A percentile compares a stretch with the other conserved stretches of the same genome.
These are phyloP conservation scores for Epicampocera succincta DNA, from an alignment of 2,888 invertebrate genomes.

Conservation along the genomic window DNA sequence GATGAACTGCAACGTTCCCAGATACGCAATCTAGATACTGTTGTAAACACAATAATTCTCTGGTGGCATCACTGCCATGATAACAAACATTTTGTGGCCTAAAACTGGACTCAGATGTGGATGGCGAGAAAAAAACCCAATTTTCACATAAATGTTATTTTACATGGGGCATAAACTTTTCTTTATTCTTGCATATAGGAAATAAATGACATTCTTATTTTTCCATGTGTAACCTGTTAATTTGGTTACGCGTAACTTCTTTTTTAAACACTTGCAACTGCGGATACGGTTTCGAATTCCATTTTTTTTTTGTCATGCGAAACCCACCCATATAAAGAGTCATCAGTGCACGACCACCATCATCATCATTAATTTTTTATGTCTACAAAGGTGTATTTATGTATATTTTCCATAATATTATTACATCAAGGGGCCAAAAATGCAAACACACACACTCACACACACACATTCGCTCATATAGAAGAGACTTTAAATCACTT, in stretches of 20 bases:
- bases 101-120: no score
- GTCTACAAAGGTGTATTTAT: not conserved
- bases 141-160: no score
- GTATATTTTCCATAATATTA: conserved; percentile 15
- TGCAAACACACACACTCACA: not conserved
- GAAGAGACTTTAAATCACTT: conserved; percentile 23
- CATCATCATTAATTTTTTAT: conserved; percentile 21
- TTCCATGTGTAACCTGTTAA: not conserved
- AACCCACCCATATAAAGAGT: conserved; percentile 47
- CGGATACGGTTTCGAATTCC: conserved; percentile 7
- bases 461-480: no score
- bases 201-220: conserved; percentile 18
- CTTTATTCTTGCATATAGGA: not conserved
- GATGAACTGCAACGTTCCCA: no score
- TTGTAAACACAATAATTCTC: no score
- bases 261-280: conserved; percentile 11
- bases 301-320: conserved; percentile 19
- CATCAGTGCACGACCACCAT: conserved; percentile 50
- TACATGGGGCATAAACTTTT: no score
- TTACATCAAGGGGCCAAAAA: conserved; percentile 49
- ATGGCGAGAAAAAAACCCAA: no score
- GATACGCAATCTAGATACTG: no score
- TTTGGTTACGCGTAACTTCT: not conserved
- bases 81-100: no score
- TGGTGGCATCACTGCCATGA: no score